Base-by-base conservation (phyloP, 1,140 invertebrate genomes). In the Cepaea nemoralis region DNA sequence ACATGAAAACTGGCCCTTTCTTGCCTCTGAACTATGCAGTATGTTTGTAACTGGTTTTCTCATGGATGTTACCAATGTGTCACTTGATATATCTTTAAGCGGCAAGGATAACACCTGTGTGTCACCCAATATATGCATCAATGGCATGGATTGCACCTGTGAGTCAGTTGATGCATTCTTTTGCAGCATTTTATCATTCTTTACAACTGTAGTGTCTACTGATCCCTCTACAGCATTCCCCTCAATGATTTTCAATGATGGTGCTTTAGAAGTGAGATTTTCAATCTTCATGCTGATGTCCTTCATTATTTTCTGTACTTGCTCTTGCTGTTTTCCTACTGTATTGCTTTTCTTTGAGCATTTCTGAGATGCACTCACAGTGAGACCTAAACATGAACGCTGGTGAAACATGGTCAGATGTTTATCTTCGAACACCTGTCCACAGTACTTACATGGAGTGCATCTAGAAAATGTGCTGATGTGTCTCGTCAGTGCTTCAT, bases 391-490 rank as follows among this genome's bases (percentile, higher is more conserved):
- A 73, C 78, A 80, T 22, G 78, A 80, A 2, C 78, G 5, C 45
- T 80, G 77, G 37, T 71, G 78, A 48, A 24, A 42, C 0, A 71
- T 50, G 42, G 67, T 55, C 48, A 80, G 24, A 33, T 80, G 78
- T 33, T 80, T 80, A 35, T 80, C 69, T 45, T 80, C 78, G 73
- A 80, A 80, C 35, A 55, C 27, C 27, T 35, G n/a, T n/a, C 37
- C 39, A 35, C 78, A 80, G 69, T 80, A 73, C 48, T 73, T 80
- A 42, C 78, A 80, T 19, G 78, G 8, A 1, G 78, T 80, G 14
- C 42, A 8, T 39, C 27, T 45, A 0, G 69, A 31, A 37, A 80
- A 80, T 31, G 78, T 80, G 27, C 73, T 80, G 39, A 80, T 67
- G 33, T 80, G 78, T 48, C 78, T 31, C 35, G 59, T 14, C 19